These are phyloP conservation scores for Aphyosemion australe DNA, from an alignment of 2,113 vertebrate species.

Conservation along the genomic window DNA sequence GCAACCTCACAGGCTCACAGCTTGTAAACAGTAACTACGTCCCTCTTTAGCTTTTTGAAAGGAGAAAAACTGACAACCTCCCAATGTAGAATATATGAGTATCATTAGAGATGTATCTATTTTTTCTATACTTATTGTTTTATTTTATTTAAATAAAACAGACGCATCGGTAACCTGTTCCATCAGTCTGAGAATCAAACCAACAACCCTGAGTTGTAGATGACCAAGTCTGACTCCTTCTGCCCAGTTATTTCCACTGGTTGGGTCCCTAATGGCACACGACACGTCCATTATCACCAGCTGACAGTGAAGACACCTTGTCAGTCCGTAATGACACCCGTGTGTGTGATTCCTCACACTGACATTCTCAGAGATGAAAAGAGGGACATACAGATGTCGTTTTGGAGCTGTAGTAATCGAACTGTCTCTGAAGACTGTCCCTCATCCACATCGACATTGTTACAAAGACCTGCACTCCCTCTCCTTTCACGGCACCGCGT, in stretches of 20 bases:
- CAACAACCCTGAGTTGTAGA: neutral
- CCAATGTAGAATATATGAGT: no score
- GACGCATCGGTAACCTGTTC: no score
- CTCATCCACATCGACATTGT: conserved; percentile 2
- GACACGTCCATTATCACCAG: neutral
- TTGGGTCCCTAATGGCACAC: neutral
- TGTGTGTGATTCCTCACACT: conserved; percentile 2
- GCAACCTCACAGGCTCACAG: no score
- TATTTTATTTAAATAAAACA: no score
- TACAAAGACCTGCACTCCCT: neutral
- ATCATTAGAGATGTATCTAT: no score
- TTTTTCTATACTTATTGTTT: no score
- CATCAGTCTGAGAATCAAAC: no score
- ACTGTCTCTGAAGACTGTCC: conserved; percentile 7
- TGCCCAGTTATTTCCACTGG: neutral
- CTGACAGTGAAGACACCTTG: neutral
- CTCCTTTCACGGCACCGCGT: neutral
- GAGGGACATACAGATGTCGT: neutral
- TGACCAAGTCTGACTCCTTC: neutral
- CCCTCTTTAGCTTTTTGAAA: no score
- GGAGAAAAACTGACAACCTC: no score
- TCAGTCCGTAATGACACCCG: neutral
- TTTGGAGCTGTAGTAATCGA: neutral
- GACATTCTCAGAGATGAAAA: neutral
- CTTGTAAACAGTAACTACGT: no score